Evolutionary conservation across 2,888 invertebrate genomes (phyloP), one percentile per base, ranked within the genome.

Genomic region (Cosmia pyralina): DNA sequence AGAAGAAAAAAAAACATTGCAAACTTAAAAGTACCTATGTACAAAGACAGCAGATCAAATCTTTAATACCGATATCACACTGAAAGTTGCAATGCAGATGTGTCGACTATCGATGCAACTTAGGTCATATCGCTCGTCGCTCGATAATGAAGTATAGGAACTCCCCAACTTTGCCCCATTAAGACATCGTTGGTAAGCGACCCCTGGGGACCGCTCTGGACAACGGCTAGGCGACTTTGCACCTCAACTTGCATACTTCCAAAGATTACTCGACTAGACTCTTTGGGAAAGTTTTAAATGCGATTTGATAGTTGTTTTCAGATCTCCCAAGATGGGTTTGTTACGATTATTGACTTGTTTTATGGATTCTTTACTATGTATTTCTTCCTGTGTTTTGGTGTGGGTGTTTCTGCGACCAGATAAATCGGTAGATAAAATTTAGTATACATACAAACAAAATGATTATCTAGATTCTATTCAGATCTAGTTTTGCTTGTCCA

Each of bases 161-260:
- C 66, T 72, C 77, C 77, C 68, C 67, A 89, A 90, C 85, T 90
- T 90, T 88, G 75, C 77, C 81, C 89, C 89, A 91, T 92, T 91
- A 91, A 81, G 85, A 79, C 85, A 89, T 88, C 89, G 87, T 89
- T 88, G 79, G 77, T 81, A 74, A 83, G 75, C 77, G 82, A 81
- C 77, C 86, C 79, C 82, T 66, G 73, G 82, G 71, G 87, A 77
- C 78, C 80, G 71, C 82, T 70, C 66, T 81, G 75, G 80, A 80
- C 78, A 84, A 68, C 83, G 66, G 65, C 72, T 81, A 65, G 59
- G 41, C 55, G 55, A 69, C 59, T 80, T 76, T 73, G 73, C 77
- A 84, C 76, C 79, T 84, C 69, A 66, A 64, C 74, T 76, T 85
- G 79, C 77, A 84, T 80, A 84, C 77, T 83, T 79, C 58, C 64